Base-by-base conservation (phyloP, 2,113 vertebrate species). In the Oryzias javanicus region DNA sequence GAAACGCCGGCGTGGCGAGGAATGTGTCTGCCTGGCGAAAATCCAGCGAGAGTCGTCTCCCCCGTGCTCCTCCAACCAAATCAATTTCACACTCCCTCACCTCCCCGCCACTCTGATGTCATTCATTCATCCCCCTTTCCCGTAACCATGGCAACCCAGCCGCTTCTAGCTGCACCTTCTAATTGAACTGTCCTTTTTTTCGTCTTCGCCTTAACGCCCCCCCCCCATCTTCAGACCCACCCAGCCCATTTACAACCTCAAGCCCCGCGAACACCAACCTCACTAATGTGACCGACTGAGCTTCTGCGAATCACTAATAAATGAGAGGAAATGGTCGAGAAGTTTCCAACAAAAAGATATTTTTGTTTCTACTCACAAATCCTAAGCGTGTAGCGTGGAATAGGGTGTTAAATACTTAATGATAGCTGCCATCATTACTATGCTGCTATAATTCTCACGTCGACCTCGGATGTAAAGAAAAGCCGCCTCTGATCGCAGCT, bases 11-110 rank as follows among this genome's bases (percentile, higher is more conserved):
- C 60, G 67, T 54, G 85, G 84, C 80, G 84, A 89, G 85, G 92
- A 91, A 89, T 89, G 91, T 87, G 87, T 79, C 88, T 88, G 75
- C 65, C 84, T 77, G 78, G 63, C 54, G 89, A 90, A 88, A 79
- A 22, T 75, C 88, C 90, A 57, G 70, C 17, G 50, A 78, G 70
- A 65, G 74, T 54, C 60, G 54, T 72, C 79, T 76, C 81, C 86
- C 86, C 86, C 69, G 85, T 85, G 90, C 91, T 78, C 89, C 87
- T 86, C 92, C 88, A 89, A n/a, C 86, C 84, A 92, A 96, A 96
- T 94, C 94, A 93, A 94, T 96, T 95, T 98, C 94, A 96, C 94
- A 96, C 94, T 94, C 91, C 83, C 89, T 92, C 92, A 92, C 93
- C 92, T 94, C 93, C 90, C 85, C 85, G 84, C 86, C 87, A 88